These are phyloP conservation scores for Parauchenoglanis ngamensis DNA, from an alignment of 2,797 vertebrate species.

Conservation along the genomic window DNA sequence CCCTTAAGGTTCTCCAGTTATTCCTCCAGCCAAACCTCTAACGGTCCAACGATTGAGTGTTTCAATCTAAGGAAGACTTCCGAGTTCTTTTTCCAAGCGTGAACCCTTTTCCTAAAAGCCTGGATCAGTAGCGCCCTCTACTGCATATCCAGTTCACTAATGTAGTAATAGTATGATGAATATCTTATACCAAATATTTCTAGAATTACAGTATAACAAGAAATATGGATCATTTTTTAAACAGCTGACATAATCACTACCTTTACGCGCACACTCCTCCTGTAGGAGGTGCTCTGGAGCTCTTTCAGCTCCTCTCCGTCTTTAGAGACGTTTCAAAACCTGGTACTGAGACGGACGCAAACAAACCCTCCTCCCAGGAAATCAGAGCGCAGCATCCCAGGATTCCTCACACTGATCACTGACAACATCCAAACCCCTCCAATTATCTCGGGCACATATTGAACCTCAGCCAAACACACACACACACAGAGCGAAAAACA, in stretches of 20 bases:
- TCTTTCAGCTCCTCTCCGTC: slow-evolving; percentile 66
- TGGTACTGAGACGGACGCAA: slow-evolving; percentile 41
- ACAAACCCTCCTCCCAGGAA: slow-evolving; percentile 39
- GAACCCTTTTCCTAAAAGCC: neutral
- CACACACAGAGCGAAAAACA: neutral
- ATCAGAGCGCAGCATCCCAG: slow-evolving; percentile 13
- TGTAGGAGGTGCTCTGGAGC: slow-evolving; percentile 58
- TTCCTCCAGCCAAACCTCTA: neutral
- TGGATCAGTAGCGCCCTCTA: neutral
- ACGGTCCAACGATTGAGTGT: neutral
- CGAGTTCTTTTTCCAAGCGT: neutral
- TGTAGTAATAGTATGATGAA: neutral
- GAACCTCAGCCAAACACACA: neutral
- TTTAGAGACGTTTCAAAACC: slow-evolving; percentile 59
- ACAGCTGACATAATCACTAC: slow-evolving; percentile 21
- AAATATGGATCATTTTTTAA: slow-evolving; percentile 9
- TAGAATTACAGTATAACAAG: neutral
- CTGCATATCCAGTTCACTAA: neutral
- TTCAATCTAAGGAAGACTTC: neutral
- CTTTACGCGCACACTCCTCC: slow-evolving; percentile 46
- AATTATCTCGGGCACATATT: slow-evolving; percentile 13
- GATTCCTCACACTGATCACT: slow-evolving; percentile 4
- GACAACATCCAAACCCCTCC: slow-evolving; percentile 4
- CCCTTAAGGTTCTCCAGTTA: neutral
- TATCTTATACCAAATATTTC: neutral